Evolutionary conservation across 2,113 vertebrate species (phyloP), one percentile per base, ranked within the genome.

Genomic region (Panthera uncia): DNA sequence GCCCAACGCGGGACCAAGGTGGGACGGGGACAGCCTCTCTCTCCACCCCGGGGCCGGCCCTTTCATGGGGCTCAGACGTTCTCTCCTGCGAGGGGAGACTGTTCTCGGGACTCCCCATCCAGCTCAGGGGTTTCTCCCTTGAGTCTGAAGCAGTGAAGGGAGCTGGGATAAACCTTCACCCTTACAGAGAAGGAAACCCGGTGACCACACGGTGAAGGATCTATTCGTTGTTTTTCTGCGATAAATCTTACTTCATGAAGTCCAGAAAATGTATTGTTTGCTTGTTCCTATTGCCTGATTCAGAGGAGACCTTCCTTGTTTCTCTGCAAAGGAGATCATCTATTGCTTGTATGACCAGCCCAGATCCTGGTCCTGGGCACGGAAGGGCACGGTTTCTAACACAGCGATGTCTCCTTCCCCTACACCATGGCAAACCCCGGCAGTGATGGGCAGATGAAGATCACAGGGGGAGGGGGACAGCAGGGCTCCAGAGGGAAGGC

Each of bases 41-140:
- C 36, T 41, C 48, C n/a, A 52, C 21, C 9, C 41, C 0, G 0
- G 31, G 3, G 1, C 41, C 19, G 14, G 11, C 27, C 2, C 23
- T 84, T 91, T 18, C 3, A 5, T 48, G 7, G 29, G 3, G 52
- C 33, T 82, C 10, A 45, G 38, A 6, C 4, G 79, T 4, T 68
- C 31, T 71, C 65, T 71, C 82, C 73, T 27, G 57, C 4, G 6
- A 23, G 13, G 9, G 29, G 6, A 80, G 7, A 41, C 9, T 68
- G 10, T 68, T 82, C 57, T 78, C 15, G 7, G 52, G 38, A 29
- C 84, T 88, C 81, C 14, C 33, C 50, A 1, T 31, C 38, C 18
- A 18, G 10, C 31, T 83, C 76, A 63, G 25, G 36, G 57, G 18
- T 68, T 97, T 31, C 55, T 92, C 7, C 71, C 57, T 71, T 80